These are phyloP conservation scores for Formica selysi DNA, from an alignment of 1,140 invertebrate species.

Conservation along the genomic window DNA sequence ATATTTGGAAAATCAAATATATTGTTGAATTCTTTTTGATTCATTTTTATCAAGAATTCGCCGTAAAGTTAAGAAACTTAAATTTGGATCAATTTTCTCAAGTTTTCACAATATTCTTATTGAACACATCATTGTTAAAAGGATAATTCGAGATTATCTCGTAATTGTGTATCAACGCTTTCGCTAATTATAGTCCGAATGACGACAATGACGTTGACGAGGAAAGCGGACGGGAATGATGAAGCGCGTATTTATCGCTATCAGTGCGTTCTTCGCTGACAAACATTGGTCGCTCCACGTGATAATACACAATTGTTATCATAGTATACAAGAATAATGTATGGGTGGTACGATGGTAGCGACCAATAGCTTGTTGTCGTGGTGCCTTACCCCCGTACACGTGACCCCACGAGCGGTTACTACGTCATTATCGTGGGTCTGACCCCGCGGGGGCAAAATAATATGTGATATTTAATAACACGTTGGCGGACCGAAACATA, in stretches of 20 bases:
- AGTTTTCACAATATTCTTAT: not conserved
- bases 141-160: not conserved
- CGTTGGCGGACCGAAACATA: slow-evolving; percentile 45
- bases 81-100: not conserved
- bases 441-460: slow-evolving; percentile 73
- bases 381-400: slow-evolving; percentile 78
- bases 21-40: too few species aligned
- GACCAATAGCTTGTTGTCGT: slow-evolving; percentile 66
- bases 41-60: too few species aligned
- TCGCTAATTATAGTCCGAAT: not conserved
- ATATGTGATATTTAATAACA: slow-evolving; percentile 73
- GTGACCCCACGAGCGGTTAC: slow-evolving; percentile 67
- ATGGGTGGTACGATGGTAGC: slow-evolving; percentile 75
- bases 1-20: too few species aligned
- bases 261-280: slow-evolving; percentile 58
- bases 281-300: slow-evolving; percentile 65
- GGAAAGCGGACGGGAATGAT: slow-evolving; percentile 36
- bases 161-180: not conserved
- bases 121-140: not conserved
- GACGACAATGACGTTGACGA: slow-evolving; percentile 40
- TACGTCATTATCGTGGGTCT: slow-evolving; percentile 73
- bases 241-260: slow-evolving; percentile 68
- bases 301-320: slow-evolving; percentile 71
- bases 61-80: not conserved
- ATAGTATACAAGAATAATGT: slow-evolving; percentile 58